Evolutionary conservation across 1,140 invertebrate genomes (phyloP).

Genomic region (Drosophila ohnishii): DNA sequence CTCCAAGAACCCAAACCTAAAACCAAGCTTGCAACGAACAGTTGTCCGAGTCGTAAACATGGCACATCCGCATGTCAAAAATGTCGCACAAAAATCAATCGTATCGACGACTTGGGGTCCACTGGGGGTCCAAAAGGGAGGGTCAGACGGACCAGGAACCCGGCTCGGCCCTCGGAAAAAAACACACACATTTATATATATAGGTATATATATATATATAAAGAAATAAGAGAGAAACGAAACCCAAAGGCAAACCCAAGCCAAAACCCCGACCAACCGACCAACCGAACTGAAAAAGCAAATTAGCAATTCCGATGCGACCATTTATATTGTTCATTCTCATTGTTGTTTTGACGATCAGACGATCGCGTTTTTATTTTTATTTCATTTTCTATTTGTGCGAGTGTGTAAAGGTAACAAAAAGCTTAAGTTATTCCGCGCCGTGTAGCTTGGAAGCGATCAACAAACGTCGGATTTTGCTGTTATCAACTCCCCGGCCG

Average conservation of each 20-base stretch:
- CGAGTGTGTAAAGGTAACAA: constrained; percentile 32
- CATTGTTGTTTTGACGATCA: constrained; percentile 70
- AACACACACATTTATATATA: background rate
- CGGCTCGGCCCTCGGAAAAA: constrained; percentile 24
- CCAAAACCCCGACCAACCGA: constrained; percentile 32
- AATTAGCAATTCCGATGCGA: constrained; percentile 82
- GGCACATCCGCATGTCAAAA: constrained; percentile 81
- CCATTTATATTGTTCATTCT: constrained; percentile 78
- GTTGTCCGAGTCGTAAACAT: constrained; percentile 72
- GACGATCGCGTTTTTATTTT: constrained; percentile 79
- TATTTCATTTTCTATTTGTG: constrained; percentile 59
- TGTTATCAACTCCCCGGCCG: constrained; percentile 60
- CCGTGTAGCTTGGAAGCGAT: constrained; percentile 48
- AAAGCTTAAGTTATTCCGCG: constrained; percentile 40
- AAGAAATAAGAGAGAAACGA: constrained; percentile 24
- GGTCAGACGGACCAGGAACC: constrained; percentile 65
- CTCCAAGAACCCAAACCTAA: constrained; percentile 1
- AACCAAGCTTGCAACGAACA: constrained; percentile 53
- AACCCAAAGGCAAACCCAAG: constrained; percentile 36
- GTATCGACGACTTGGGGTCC: constrained; percentile 22
- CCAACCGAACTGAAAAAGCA: constrained; percentile 69
- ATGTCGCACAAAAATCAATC: constrained; percentile 81
- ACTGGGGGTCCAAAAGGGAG: constrained; percentile 21
- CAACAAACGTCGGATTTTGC: constrained; percentile 50
- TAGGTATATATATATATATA: background rate